Evolutionary conservation across 1,140 invertebrate genomes (phyloP).

Genomic region (Diuraphis noxia): DNA sequence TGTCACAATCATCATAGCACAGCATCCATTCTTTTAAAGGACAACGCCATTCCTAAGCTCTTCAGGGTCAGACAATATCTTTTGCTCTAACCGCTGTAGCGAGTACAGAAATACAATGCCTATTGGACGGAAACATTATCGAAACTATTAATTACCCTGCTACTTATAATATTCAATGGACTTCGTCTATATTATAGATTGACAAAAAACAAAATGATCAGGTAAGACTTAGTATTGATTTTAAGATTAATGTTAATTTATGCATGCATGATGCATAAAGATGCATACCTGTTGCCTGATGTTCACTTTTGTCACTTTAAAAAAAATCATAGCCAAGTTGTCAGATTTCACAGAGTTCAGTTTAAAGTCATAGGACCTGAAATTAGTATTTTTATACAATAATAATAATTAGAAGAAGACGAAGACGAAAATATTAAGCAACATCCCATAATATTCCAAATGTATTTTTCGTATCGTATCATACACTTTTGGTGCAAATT

Average conservation of each 20-base stretch:
- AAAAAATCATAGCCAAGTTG: neutral
- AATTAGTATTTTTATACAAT: neutral
- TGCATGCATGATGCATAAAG: neutral
- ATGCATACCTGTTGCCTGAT: neutral
- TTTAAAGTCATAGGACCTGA: neutral
- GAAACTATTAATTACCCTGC: neutral
- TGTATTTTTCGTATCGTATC: neutral
- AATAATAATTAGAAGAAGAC: neutral
- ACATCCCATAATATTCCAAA: neutral
- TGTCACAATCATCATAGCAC: neutral
- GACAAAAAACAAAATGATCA: neutral
- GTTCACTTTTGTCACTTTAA: neutral
- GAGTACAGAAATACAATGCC: neutral
- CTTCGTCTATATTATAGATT: neutral
- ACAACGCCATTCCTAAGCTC: neutral
- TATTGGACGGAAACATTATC: neutral
- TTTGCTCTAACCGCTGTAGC: neutral
- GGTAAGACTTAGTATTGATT: neutral
- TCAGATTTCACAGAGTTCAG: neutral
- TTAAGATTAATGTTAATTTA: neutral
- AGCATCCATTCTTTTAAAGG: neutral
- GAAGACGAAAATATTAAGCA: neutral
- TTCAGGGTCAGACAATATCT: neutral
- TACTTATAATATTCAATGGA: neutral
- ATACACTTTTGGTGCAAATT: neutral